Evolutionary conservation across 2,888 invertebrate species (phyloP).

Genomic region (Microctonus hyperodae): DNA sequence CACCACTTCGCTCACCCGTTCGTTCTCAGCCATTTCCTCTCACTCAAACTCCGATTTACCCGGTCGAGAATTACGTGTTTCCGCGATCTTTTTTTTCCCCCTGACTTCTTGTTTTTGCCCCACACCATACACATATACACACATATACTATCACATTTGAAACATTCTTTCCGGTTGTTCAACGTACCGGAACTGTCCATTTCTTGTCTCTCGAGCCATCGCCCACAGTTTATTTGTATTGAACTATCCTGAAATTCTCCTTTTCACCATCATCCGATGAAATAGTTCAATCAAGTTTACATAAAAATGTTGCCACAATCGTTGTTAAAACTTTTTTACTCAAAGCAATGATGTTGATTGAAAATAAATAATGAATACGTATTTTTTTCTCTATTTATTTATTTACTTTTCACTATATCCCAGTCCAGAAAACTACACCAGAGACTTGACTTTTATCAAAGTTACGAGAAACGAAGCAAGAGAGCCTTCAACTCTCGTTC

Average conservation of each 20-base stretch:
- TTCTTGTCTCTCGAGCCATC: not conserved
- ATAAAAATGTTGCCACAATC: not conserved
- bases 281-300: not conserved
- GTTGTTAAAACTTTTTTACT: not conserved
- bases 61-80: conserved; percentile 21
- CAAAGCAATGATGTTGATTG: not conserved
- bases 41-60: conserved; percentile 19
- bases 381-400: not conserved
- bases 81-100: conserved; percentile 15
- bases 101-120: conserved; percentile 25
- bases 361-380: not conserved
- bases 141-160: not conserved
- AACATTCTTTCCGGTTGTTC: not conserved
- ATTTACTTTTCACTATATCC: not conserved
- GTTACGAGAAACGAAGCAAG: conserved; percentile 17
- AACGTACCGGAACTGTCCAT: conserved; percentile 2
- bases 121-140: not conserved
- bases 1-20: conserved; percentile 34
- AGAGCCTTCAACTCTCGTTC: conserved; percentile 14
- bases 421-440: conserved; percentile 3
- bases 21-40: conserved; percentile 20
- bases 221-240: conserved; percentile 1
- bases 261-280: not conserved
- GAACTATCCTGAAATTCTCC: not conserved
- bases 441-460: conserved; percentile 5